Evolutionary conservation across 2,113 vertebrate genomes (phyloP).

Genomic region (Paedocypris sp.): DNA sequence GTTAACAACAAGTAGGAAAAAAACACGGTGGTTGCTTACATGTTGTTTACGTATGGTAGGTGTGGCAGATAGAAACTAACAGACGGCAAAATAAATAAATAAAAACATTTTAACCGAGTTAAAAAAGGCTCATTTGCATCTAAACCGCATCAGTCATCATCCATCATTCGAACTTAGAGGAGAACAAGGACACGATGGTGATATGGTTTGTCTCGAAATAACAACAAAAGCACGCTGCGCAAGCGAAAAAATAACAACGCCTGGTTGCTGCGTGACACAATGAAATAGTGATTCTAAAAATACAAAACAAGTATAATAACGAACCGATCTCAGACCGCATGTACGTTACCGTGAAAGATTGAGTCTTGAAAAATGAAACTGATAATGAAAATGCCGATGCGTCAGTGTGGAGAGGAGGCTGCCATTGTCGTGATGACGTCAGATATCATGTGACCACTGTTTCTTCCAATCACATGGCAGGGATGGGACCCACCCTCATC

Average conservation of each 20-base stretch:
- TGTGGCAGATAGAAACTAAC: no score
- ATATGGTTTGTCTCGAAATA: neutral
- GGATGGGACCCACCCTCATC: conserved; percentile 33
- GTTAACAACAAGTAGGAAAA: no score
- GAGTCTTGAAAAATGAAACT: conserved; percentile 18
- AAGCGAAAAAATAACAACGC: neutral
- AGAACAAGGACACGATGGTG: no score
- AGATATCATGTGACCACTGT: conserved; percentile 44
- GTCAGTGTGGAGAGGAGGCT: conserved; percentile 57
- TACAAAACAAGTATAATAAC: neutral
- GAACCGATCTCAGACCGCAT: neutral
- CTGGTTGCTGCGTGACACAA: neutral
- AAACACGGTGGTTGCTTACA: neutral
- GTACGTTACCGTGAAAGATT: conserved; percentile 28
- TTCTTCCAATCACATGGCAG: conserved; percentile 43
- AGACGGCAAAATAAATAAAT: no score
- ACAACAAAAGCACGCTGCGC: neutral
- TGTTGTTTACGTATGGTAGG: neutral
- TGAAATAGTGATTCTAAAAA: neutral
- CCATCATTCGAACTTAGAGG: no score
- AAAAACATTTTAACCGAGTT: no score
- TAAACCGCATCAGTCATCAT: no score
- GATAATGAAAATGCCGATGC: conserved; percentile 40
- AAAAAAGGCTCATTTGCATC: no score
- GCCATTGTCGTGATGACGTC: conserved; percentile 59